Evolutionary conservation across 2,113 vertebrate genomes (phyloP), one percentile per base, ranked within the genome.

Genomic region (Pungitius pungitius): DNA sequence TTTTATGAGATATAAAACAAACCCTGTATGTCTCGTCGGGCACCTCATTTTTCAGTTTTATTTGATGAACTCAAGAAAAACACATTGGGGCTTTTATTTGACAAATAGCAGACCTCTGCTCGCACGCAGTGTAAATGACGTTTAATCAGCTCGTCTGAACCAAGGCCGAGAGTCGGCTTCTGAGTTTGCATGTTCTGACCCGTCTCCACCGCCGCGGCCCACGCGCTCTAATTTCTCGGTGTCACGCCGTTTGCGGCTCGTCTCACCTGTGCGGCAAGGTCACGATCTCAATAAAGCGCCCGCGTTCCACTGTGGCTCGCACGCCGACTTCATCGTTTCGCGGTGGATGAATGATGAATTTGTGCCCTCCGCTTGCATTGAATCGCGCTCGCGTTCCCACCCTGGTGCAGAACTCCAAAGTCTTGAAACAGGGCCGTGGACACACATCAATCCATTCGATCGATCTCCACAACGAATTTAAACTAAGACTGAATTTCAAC

Each of bases 91-190:
- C n/a, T n/a, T n/a, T n/a, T n/a, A n/a, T n/a, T n/a, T n/a, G n/a
- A n/a, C n/a, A n/a, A n/a, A n/a, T n/a, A n/a, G n/a, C n/a, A 45
- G 68, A 47, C n/a, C 68, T 52, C 69, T 47, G 55, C 51, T 35
- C 52, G 43, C n/a, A 57, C 8, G 17, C 51, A 49, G 59, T 14
- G 20, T 62, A 26, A 26, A 51, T 55, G 4, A 24, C 2, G 24
- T 49, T 35, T 6, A 74, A 63, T 57, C n/a, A 55, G 49, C 15
- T 39, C 27, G 24, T 43, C 24, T 15, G 15, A 51, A 39, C 60
- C 4, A 15, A 51, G 51, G 49, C 2, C 7, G 9, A 51, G 3
- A 18, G 42, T 5, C 6, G 45, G 35, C 39, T 43, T n/a, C n/a
- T n/a, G n/a, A n/a, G n/a, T n/a, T n/a, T n/a, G n/a, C n/a, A n/a